Evolutionary conservation across 2,888 invertebrate genomes (phyloP), one percentile per base, ranked within the genome.

Genomic region (Tetragonisca angustula): DNA sequence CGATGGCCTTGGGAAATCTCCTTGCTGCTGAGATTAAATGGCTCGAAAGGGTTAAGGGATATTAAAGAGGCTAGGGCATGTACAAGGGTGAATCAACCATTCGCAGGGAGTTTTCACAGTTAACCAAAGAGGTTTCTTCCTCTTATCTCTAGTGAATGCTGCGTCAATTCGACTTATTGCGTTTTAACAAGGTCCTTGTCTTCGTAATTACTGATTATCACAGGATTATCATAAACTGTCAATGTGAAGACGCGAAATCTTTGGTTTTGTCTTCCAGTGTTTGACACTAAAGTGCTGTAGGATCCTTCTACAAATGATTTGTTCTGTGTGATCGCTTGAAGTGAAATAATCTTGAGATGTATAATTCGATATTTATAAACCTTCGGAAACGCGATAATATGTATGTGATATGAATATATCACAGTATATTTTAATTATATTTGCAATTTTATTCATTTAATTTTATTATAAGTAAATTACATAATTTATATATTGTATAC

Each of bases 1-100:
- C 73, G 87, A 83, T 79, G 81, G 76, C 64, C 70, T 79, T 79
- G 79, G 79, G 70, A 79, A 79, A 81, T 83, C 78, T 85, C 81
- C 83, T 81, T 76, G 79, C 79, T 59, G 74, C n/a, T 59, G 61
- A 78, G 87, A 87, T 87, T 87, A 87, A 84, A 73, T 64, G 81
- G 82, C 74, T 83, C 85, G 78, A 83, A 83, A 83, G 87, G 87
- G 85, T 87, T 85, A 79, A 76, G 59, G 73, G 75, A 79, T 81
- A 87, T 87, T 87, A 87, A 70, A 74, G 77, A 27, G 83, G 71
- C 83, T 81, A 75, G 65, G 54, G 67, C 61, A 64, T 74, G 81
- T 75, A 77, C 78, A 78, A 74, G 76, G 72, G 83, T 49, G 61
- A 75, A 54, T 56, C 67, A 65, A 49, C 62, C 49, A 62, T 62